Conservation (phyloP, 2,888 invertebrate genomes). For the Petrophora chlorosata region DNA sequence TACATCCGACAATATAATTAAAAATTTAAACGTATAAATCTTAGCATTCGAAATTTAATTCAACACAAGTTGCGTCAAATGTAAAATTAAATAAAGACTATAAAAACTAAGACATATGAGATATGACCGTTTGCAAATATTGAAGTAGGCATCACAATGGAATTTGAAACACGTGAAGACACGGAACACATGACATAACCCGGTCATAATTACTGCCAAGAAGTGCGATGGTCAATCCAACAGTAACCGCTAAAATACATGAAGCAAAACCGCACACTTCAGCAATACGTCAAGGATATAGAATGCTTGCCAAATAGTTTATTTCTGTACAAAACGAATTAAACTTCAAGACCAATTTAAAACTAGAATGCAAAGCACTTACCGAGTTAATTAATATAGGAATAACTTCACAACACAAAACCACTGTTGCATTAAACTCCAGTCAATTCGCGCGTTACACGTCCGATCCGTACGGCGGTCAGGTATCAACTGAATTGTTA, state of each 20-base stretch:
- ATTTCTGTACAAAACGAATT: conserved; percentile 57
- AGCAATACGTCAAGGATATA: conserved; percentile 61
- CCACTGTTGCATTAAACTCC: conserved; percentile 37
- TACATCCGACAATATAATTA: no score
- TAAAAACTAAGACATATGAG: conserved; percentile 1
- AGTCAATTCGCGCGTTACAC: conserved; percentile 47
- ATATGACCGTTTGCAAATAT: conserved; percentile 13
- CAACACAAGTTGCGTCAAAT: no score
- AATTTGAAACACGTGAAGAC: conserved; percentile 9
- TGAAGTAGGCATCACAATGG: conserved; percentile 8
- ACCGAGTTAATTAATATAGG: conserved; percentile 56
- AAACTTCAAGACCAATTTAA: conserved; percentile 1
- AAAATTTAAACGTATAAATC: no score
- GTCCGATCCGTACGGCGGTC: conserved; percentile 48
- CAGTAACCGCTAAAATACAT: conserved; percentile 16
- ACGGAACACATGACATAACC: conserved; percentile 18
- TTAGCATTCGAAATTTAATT: no score
- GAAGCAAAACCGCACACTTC: conserved; percentile 19
- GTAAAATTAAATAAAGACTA: neutral
- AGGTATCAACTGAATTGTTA: conserved; percentile 64
- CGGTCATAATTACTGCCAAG: conserved; percentile 21
- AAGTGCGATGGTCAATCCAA: conserved; percentile 6
- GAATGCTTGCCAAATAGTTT: conserved; percentile 67
- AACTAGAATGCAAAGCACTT: conserved; percentile 45
- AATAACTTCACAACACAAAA: conserved; percentile 66